phyloP scores from a whole-genome alignment of 2,797 vertebrate species.

The Chrosomus eos region DNA sequence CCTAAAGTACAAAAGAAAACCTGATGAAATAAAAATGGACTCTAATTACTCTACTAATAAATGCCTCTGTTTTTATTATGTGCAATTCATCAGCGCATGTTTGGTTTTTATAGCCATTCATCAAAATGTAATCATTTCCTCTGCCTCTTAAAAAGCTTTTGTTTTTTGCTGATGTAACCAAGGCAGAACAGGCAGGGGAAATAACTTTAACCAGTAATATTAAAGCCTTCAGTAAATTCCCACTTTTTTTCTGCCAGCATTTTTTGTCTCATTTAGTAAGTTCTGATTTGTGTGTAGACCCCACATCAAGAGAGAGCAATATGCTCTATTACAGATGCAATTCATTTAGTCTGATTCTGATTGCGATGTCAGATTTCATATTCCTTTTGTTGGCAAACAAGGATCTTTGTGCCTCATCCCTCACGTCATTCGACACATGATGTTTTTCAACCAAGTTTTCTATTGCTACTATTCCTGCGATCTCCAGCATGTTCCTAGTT shows the following conservation, averaged over 20 bases:
- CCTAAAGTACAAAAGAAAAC: not conserved
- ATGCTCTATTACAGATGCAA: not conserved
- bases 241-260: not conserved
- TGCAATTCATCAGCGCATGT: not conserved
- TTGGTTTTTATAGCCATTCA: slow-evolving; percentile 13
- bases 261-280: not conserved
- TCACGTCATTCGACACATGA: not conserved
- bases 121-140: slow-evolving; percentile 5
- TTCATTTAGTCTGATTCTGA: not conserved
- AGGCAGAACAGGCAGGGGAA: not conserved
- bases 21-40: not conserved
- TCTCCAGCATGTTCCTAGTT: too few relatives aligned
- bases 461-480: too few relatives aligned
- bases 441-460: not conserved
- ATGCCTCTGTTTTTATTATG: slow-evolving; percentile 3
- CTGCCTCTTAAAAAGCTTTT: not conserved
- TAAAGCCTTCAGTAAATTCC: not conserved
- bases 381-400: not conserved
- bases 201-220: not conserved
- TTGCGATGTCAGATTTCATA: not conserved
- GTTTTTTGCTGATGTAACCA: slow-evolving; percentile 3
- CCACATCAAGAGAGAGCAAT: not conserved
- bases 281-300: not conserved
- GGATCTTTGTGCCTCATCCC: not conserved
- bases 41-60: slow-evolving; percentile 9